Base-by-base conservation (phyloP, 2,888 invertebrate genomes). In the Atethmia centrago region DNA sequence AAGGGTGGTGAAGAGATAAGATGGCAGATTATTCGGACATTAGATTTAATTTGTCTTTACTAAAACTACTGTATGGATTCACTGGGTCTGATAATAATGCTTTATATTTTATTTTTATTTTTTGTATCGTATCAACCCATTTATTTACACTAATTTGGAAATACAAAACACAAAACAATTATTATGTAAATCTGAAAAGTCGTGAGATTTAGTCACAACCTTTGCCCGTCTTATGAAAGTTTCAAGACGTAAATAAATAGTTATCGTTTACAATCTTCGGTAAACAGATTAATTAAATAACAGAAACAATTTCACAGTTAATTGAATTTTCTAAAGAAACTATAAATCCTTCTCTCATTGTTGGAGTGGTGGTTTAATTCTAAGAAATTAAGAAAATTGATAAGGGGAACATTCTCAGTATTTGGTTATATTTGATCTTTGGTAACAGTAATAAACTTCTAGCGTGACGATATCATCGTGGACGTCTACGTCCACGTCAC, bases 251-350 rank as follows among this genome's bases (percentile, higher is more conserved):
- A 45, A 65, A 68, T 65, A 55, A 77, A 63, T 42, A 66, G 40
- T 62, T 53, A 69, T 56, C 59, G 68, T 56, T 62, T 28, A 45
- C n/a, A 40, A 59, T 67, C 21, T 40, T 51, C 67, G 21, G 36
- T 19, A 28, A 56, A 53, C 28, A 71, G 21, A 51, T 71, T 64
- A 67, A 67, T 77, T 71, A 67, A 62, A 21, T 40, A 59, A 65
- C 71, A 68, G 12, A 64, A 71, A 68, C 67, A 56, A 45, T 74
- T 65, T 56, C 31, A 61, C 14, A 28, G 53, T 71, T 64, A 79
- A 80, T 80, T 71, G 25, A 55, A 59, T 67, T 71, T 70, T 53
- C n/a, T 66, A 62, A 64, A 69, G 53, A 69, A 75, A 71, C 65
- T 80, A 77, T 71, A 80, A 62, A 70, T 71, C 56, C 51, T 62